Conservation (phyloP, 2,888 invertebrate species). For the Aspidapion aeneum region DNA sequence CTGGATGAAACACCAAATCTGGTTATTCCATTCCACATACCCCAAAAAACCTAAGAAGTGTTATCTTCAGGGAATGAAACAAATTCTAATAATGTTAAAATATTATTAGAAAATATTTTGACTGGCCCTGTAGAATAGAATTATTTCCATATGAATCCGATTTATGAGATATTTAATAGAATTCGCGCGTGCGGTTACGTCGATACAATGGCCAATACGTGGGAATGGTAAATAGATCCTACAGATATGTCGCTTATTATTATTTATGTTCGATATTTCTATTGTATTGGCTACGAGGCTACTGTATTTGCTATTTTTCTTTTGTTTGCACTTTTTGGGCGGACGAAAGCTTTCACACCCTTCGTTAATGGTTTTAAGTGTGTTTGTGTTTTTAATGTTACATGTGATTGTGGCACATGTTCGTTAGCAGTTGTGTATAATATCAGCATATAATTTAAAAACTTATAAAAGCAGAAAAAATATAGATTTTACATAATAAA, state of each 20-base stretch:
- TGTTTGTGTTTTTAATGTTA: conserved; percentile 45
- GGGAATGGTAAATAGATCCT: conserved; percentile 47
- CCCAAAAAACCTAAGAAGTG: no score
- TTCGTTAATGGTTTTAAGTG: conserved; percentile 28
- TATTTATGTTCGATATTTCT: conserved; percentile 40
- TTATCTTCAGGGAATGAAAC: no score
- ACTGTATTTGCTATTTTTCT: conserved; percentile 34
- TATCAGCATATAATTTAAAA: no score
- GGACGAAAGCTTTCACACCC: conserved; percentile 17
- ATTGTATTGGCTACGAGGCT: conserved; percentile 40
- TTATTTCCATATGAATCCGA: conserved; percentile 50
- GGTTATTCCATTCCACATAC: no score
- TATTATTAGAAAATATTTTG: no score
- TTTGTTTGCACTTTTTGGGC: conserved; percentile 21
- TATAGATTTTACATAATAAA: no score
- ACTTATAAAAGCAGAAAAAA: no score
- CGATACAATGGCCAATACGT: conserved; percentile 42
- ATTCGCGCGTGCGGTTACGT: conserved; percentile 42
- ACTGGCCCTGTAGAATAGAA: conserved; percentile 28
- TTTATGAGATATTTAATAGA: conserved; percentile 48
- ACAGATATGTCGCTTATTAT: conserved; percentile 41
- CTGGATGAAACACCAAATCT: no score
- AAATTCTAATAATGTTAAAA: no score
- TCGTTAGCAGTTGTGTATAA: no score
- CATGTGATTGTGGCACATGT: conserved; percentile 46